Percentiles rank a stretch among this genome's conserved stretches.
Conservation (phyloP, 1,140 invertebrate genomes). For the Hestina assimilis region DNA sequence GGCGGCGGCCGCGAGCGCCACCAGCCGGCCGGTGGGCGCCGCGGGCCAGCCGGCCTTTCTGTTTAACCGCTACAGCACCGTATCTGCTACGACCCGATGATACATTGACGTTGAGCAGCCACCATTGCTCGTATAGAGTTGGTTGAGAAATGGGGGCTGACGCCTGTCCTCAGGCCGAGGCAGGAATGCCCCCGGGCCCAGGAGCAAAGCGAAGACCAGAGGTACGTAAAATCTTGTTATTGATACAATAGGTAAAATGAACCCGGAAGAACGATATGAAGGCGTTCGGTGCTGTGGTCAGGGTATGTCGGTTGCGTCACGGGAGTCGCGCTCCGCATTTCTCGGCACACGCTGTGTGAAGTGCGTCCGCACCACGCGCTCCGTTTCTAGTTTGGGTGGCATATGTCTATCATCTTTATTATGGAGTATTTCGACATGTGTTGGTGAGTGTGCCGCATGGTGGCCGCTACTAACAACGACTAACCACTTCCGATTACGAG, state of each 20-base stretch:
- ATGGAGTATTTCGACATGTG: constrained; percentile 75
- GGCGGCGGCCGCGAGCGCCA: constrained; percentile 57
- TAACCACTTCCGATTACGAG: constrained; percentile 38
- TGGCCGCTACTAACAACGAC: constrained; percentile 48
- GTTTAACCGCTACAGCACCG: constrained; percentile 46
- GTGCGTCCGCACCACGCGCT: constrained; percentile 40
- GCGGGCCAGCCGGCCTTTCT: constrained; percentile 58
- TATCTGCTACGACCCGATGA: constrained; percentile 65
- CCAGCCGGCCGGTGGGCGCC: constrained; percentile 59
- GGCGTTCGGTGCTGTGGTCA: constrained; percentile 39
- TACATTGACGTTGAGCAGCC: constrained; percentile 77
- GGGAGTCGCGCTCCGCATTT: constrained; percentile 26
- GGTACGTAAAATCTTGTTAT: constrained; percentile 71
- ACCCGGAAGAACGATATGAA: constrained; percentile 25
- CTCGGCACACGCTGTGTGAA: constrained; percentile 30
- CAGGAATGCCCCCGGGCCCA: constrained; percentile 91
- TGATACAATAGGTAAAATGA: not conserved
- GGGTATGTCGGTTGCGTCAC: constrained; percentile 57
- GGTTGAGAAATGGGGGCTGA: constrained; percentile 96
- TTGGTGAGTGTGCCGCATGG: constrained; percentile 62
- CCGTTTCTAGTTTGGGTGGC: constrained; percentile 18
- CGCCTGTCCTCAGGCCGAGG: constrained; percentile 95
- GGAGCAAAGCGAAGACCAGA: constrained; percentile 84
- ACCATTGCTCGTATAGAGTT: constrained; percentile 97
- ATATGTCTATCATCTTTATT: constrained; percentile 40